phyloP scores from a whole-genome alignment of 2,888 invertebrate species.

The Lasiommata megera region DNA sequence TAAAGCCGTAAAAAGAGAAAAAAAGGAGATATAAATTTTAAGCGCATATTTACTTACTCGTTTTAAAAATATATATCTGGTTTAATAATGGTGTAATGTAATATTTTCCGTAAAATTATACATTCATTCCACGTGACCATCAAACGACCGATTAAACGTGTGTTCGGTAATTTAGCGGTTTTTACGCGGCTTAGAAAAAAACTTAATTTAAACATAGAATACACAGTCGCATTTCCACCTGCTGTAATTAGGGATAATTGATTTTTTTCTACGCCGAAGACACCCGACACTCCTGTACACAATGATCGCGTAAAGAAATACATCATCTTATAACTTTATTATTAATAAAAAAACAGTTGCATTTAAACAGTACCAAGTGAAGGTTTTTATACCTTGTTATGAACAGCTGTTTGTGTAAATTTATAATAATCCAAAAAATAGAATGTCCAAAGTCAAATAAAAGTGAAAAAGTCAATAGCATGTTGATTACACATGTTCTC shows the following conservation, averaged over 20 bases:
- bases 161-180: not conserved
- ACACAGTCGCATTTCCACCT: not conserved
- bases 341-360: not conserved
- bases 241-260: slow-evolving; percentile 2
- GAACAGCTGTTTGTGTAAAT: too few relatives aligned
- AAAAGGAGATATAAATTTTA: too few relatives aligned
- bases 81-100: too few relatives aligned
- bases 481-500: too few relatives aligned
- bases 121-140: not conserved
- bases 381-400: too few relatives aligned
- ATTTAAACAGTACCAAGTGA: too few relatives aligned
- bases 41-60: too few relatives aligned
- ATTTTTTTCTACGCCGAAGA: not conserved
- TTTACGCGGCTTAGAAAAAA: not conserved
- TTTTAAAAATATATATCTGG: too few relatives aligned
- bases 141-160: not conserved
- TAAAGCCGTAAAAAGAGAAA: too few relatives aligned
- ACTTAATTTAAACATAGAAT: slow-evolving; percentile 11
- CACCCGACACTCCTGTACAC: not conserved
- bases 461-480: too few relatives aligned
- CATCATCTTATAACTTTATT: not conserved
- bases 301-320: not conserved
- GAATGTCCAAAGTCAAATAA: too few relatives aligned
- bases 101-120: not conserved
- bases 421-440: too few relatives aligned